Percentiles rank a stretch among this genome's conserved stretches.
Evolutionary conservation across 2,797 vertebrate genomes (phyloP).

Genomic region (Sitta carolinensis): DNA sequence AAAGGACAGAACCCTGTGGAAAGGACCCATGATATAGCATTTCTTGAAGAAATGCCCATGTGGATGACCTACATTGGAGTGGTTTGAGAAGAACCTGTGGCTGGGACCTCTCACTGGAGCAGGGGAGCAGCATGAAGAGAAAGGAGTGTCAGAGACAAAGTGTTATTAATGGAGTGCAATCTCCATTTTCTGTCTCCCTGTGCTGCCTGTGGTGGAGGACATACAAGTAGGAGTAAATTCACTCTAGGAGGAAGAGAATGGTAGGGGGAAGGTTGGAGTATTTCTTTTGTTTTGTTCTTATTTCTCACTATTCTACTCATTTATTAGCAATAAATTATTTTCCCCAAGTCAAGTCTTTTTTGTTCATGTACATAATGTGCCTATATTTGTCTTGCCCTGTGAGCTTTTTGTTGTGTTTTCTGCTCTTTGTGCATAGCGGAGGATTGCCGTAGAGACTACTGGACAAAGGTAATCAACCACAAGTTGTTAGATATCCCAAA

Average conservation of each 20-base stretch:
- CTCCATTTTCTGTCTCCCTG: not conserved
- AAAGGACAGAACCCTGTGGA: not conserved
- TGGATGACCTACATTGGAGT: not conserved
- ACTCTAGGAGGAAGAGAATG: not conserved
- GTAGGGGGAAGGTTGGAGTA: not conserved
- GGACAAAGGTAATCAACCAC: not conserved
- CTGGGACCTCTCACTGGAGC: not conserved
- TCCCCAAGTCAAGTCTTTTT: not conserved
- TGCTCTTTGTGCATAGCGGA: not conserved
- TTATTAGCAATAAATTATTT: not conserved
- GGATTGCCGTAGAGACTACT: not conserved
- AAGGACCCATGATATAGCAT: not conserved
- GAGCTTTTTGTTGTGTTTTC: not conserved
- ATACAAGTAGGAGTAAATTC: not conserved
- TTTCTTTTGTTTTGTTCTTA: not conserved
- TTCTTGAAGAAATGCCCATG: not conserved
- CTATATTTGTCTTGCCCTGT: not conserved
- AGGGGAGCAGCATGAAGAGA: not conserved
- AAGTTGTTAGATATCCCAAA: not conserved
- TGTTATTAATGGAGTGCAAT: not conserved
- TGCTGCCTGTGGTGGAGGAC: not conserved
- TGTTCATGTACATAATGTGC: not conserved
- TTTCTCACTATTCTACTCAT: not conserved
- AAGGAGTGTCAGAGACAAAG: not conserved
- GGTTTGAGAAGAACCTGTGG: not conserved